Base-by-base conservation (phyloP, 2,113 vertebrate genomes). In the Notothenia rossii region DNA sequence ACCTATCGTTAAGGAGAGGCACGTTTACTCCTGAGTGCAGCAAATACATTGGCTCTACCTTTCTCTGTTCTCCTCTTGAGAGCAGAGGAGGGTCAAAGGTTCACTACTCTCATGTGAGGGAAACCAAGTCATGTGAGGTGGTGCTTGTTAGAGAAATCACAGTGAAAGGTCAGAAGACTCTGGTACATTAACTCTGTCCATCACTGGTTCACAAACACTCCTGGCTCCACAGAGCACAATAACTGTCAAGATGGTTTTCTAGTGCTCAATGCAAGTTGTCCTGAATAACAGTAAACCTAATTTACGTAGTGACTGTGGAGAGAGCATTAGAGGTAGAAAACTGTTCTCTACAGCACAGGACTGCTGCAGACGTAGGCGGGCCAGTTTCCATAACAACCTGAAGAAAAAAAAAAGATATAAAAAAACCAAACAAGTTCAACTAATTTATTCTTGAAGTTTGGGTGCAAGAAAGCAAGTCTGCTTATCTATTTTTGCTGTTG, bases 371-470 rank as follows among this genome's bases (percentile, higher is more conserved):
- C 20, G 59, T 75, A 72, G 80, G 75, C 81, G 78, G 61, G 58
- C 75, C 82, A 85, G 92, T 92, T 90, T 89, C 89, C 86, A 93
- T 92, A 84, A 89, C 89, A 93, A 92, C 88, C 51, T 76, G 60
- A 61, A 71, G 65, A 75, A 58, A 73, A 54, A 60, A 20, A 58
- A 76, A 53, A 54, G 20, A 58, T 5, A 75, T 67, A 68, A 53
- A 68, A 40, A 59, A 11, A 8, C n/a, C 49, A 78, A 77, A 82
- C 61, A 84, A 81, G 46, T 82, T 83, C 36, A 62, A 43, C 56
- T 33, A 75, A 79, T 85, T 81, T 81, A 85, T 86, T 87, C 79
- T 61, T 79, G 12, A 85, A 79, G 63, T 78, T 86, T 77, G 62
- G 61, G 22, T 67, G 82, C 77, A 61, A 43, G 22, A 81, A 68